Percentiles rank a stretch among this genome's conserved stretches.
Evolutionary conservation across 2,113 vertebrate genomes (phyloP).

Genomic region (Vicugna pacos): DNA sequence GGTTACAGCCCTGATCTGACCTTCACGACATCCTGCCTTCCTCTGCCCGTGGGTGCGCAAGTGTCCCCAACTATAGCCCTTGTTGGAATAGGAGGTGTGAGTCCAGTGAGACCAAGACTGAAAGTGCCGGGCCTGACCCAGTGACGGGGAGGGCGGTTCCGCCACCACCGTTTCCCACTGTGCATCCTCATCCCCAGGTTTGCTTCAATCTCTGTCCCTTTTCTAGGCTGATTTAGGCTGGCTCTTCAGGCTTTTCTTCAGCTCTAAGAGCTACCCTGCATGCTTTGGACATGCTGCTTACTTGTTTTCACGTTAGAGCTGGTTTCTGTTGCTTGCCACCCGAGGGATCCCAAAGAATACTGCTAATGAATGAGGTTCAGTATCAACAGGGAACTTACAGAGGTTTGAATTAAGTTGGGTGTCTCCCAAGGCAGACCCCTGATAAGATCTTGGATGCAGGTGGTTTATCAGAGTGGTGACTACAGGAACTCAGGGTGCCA

Average conservation of each 20-base stretch:
- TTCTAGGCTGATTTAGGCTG: neutral
- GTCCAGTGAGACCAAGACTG: neutral
- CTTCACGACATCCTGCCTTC: neutral
- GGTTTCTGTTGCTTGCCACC: neutral
- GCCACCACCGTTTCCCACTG: accelerated
- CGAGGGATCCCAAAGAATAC: neutral
- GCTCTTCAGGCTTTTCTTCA: neutral
- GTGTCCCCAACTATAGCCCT: neutral
- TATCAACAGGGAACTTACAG: neutral
- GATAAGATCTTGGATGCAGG: neutral
- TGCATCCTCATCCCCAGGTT: no score
- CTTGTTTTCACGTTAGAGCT: neutral
- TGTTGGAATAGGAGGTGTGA: neutral
- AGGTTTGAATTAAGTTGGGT: neutral
- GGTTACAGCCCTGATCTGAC: neutral
- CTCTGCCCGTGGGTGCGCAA: neutral
- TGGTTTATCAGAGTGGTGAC: neutral
- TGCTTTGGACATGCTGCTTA: neutral
- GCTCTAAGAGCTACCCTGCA: neutral
- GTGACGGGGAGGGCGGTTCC: accelerated
- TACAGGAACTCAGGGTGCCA: neutral
- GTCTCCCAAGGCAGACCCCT: neutral
- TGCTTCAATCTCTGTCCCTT: neutral
- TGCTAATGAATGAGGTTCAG: neutral
- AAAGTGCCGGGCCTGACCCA: neutral